Evolutionary conservation across 2,888 invertebrate genomes (phyloP).

Genomic region (Acanthosoma haemorrhoidale): DNA sequence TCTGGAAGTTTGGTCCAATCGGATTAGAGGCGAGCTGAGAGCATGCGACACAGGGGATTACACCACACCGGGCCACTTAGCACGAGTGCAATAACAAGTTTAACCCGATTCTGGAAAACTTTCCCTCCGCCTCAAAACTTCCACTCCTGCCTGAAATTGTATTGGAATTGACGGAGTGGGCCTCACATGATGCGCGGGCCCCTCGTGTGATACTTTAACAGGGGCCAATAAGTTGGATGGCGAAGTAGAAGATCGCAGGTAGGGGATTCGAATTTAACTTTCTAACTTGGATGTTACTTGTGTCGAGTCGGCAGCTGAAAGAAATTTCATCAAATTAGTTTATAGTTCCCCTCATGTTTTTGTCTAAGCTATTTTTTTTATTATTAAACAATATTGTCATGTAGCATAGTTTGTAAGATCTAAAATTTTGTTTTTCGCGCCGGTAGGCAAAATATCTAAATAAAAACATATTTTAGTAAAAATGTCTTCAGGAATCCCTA

Average conservation of each 20-base stretch:
- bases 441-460: no score
- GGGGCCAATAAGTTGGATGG: slow-evolving; percentile 13
- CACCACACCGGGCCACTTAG: not conserved
- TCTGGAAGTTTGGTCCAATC: slow-evolving; percentile 1
- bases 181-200: not conserved
- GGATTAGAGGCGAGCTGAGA: not conserved
- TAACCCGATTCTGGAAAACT: slow-evolving; percentile 2
- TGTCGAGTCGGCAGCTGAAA: not conserved
- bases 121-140: not conserved
- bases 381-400: no score
- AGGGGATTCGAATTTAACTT: slow-evolving; percentile 9
- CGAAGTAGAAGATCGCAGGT: not conserved
- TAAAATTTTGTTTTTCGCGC: no score
- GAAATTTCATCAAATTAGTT: not conserved
- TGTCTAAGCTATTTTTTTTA: no score
- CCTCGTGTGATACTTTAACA: slow-evolving; percentile 3
- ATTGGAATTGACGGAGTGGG: slow-evolving; percentile 24
- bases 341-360: no score
- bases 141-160: slow-evolving; percentile 18
- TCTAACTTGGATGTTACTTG: not conserved
- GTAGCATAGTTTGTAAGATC: no score
- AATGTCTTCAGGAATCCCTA: no score
- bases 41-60: slow-evolving; percentile 3
- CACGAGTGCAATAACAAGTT: slow-evolving; percentile 20
- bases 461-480: no score